Base-by-base conservation (phyloP, 2,113 vertebrate species). In the Meriones unguiculatus region DNA sequence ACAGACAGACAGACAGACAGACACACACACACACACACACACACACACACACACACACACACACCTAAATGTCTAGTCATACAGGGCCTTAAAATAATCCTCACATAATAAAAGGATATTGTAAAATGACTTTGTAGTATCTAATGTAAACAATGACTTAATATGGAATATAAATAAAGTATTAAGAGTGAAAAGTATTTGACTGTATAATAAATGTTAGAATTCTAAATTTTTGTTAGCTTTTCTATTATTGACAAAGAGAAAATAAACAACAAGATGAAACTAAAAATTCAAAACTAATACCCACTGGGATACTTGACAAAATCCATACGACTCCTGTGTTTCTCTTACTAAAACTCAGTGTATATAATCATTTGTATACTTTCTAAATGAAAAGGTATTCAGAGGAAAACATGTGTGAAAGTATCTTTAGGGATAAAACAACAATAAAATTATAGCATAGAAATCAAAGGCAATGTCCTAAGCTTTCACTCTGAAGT, bases 401-500 rank as follows among this genome's bases (percentile, higher is more conserved):
- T 52, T 73, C 82, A 65, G 80, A 65, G 95, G 0, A 4, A 96
- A 96, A 92, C 22, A 77, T 92, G 81, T 5, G 15, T 73, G 46
- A 78, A 72, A 96, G 46, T 94, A 88, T n/a, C 11, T 62, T 89
- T 65, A 2, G 90, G 14, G 20, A n/a, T 78, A 59, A 70, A 94
- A 91, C 67, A 89, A 92, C 93, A 89, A 20, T 77, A 65, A 89
- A 97, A 94, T n/a, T 72, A 70, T 17, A 5, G n/a, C 78, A 65
- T 52, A 14, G 4, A 1, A 30, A 98, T 88, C 95, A 97, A 87
- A 87, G 85, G 82, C 93, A 90, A 35, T 89, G n/a, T 97, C 97
- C 96, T 96, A 94, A 96, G 90, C 82, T 94, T 94, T 94, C 91
- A 95, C 87, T 98, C 98, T 95, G 95, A 96, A 88, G 91, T 97